phyloP scores from a whole-genome alignment of 2,113 vertebrate genomes.

The Passer montanus region DNA sequence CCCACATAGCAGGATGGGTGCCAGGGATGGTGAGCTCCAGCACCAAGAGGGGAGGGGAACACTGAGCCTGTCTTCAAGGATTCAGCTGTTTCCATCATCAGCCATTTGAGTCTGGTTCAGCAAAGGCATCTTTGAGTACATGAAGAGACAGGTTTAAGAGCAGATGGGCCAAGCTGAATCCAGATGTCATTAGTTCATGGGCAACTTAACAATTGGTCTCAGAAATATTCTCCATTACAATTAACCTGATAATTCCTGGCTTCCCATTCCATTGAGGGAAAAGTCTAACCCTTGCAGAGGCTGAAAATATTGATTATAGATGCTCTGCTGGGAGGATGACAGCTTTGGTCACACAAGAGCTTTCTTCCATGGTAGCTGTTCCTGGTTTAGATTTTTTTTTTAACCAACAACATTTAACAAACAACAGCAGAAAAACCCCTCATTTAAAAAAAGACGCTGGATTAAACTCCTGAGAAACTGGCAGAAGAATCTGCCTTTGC shows the following conservation, averaged over 20 bases:
- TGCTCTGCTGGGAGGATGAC: not conserved
- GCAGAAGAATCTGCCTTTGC: not conserved
- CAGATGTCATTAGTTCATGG: not conserved
- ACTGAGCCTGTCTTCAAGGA: not conserved
- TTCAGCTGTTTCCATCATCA: not conserved
- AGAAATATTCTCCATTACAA: not conserved
- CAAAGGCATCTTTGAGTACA: not conserved
- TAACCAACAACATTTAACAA: not conserved
- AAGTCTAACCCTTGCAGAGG: not conserved
- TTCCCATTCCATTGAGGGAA: not conserved
- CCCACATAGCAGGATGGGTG: not conserved
- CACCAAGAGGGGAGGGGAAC: not conserved
- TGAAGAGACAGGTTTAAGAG: not conserved
- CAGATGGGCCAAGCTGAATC: not conserved
- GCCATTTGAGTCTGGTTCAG: not conserved
- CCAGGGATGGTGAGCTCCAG: not conserved
- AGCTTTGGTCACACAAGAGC: not conserved
- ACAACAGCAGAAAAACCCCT: not conserved
- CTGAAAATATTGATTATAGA: not conserved
- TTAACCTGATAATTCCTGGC: not conserved
- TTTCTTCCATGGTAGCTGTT: not conserved
- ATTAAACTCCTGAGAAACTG: constrained; percentile 32
- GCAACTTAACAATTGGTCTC: not conserved
- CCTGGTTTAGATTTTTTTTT: not conserved
- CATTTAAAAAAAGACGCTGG: not conserved